Evolutionary conservation across 2,888 invertebrate genomes (phyloP).

Genomic region (Argyra leucocephala): DNA sequence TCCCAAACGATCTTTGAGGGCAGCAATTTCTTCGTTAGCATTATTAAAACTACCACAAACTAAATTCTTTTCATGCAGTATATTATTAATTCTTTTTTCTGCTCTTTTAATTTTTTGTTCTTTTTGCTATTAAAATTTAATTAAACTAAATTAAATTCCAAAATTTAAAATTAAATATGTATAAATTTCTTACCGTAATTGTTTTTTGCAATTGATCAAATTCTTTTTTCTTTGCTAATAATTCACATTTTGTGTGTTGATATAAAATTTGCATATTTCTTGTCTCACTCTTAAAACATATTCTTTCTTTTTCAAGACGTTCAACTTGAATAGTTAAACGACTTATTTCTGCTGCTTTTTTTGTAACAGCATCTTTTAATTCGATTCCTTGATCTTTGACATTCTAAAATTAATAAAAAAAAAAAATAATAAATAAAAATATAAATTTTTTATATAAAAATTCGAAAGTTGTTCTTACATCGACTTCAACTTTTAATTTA

Average conservation of each 20-base stretch:
- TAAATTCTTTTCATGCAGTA: slow-evolving; percentile 69
- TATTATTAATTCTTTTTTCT: slow-evolving; percentile 62
- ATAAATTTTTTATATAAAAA: not conserved
- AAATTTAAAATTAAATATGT: not conserved
- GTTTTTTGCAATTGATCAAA: slow-evolving; percentile 55
- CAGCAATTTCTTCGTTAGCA: slow-evolving; percentile 69
- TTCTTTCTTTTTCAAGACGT: slow-evolving; percentile 62
- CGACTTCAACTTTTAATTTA: slow-evolving; percentile 5
- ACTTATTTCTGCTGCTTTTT: slow-evolving; percentile 63
- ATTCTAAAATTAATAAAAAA: slow-evolving; percentile 37
- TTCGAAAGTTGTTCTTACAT: not conserved
- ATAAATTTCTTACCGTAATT: slow-evolving; percentile 45
- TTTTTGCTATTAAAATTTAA: slow-evolving; percentile 46
- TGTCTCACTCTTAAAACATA: slow-evolving; percentile 50
- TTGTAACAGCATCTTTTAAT: slow-evolving; percentile 66
- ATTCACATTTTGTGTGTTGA: slow-evolving; percentile 40
- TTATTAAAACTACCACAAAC: slow-evolving; percentile 73
- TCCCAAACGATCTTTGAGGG: slow-evolving; percentile 69
- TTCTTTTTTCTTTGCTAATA: slow-evolving; percentile 39
- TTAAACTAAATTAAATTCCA: not conserved
- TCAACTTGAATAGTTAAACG: slow-evolving; percentile 58
- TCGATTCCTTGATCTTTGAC: slow-evolving; percentile 63
- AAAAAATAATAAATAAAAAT: not conserved
- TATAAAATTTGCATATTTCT: slow-evolving; percentile 36
- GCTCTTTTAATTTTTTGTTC: slow-evolving; percentile 59